Base-by-base conservation (phyloP, 1,140 invertebrate species). In the Drosophila serrata region DNA sequence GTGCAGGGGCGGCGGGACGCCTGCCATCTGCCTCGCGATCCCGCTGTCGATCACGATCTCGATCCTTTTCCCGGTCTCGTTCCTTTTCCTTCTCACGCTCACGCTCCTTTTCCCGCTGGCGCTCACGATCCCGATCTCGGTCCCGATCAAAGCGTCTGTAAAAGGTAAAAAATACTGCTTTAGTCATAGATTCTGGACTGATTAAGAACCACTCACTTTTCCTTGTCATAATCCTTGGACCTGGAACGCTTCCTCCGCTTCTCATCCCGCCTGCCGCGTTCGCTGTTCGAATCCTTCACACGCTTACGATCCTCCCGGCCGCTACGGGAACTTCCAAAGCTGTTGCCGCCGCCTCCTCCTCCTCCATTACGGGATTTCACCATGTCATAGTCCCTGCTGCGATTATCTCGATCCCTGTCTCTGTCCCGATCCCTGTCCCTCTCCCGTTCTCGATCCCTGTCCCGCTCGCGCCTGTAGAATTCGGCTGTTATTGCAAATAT, bases 261-360 rank as follows among this genome's bases (percentile, higher is more conserved):
- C 9, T 92, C 91, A 11, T 92, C 91, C 4, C 88, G 75, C 5
- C 79, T 17, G n/a, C 33, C 95, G 93, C 76, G 95, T 95, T 60
- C 95, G 93, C 69, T 62, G 11, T 95, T 95, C 45, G 60, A 60
- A 3, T 92, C 91, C 40, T 85, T 81, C 8, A 57, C 42, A 2
- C 85, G 86, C 22, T 90, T 90, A 2, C 85, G 78, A 0, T 90
- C 86, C 8, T 81, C 76, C 0, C 86, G 64, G 0, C 57, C 39
- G 8, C 74, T 43, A 0, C 78, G 64, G 6, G 74, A 78, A 7
- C 58, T 43, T 4, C 60, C 46, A 24, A 57, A 74, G 59, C 48
- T 79, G 24, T 70, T 67, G 4, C 80, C 75, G 2, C 69, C 19
- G 1, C 56, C 33, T 7, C 67, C 57, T 9, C 67, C 81, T 0